phyloP scores from a whole-genome alignment of 2,888 invertebrate species.

The Athalia circularis region DNA sequence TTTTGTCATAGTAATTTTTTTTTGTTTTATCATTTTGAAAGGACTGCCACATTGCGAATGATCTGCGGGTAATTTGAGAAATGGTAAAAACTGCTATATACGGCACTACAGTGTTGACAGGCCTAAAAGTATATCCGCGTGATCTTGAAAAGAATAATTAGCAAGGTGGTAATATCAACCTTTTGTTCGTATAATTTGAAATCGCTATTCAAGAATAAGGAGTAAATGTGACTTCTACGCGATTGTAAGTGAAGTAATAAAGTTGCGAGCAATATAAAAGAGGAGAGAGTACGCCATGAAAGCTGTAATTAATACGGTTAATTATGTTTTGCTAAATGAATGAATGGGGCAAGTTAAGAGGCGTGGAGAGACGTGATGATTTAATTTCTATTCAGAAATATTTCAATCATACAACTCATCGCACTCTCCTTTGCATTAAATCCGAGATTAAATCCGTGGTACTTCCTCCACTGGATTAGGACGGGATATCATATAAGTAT shows the following conservation, averaged over 20 bases:
- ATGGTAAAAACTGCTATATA: background rate
- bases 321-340: conserved; percentile 60
- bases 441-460: background rate
- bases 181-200: conserved; percentile 30
- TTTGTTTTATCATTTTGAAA: conserved; percentile 5
- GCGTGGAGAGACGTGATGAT: conserved; percentile 52
- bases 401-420: conserved; percentile 5
- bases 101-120: too few relatives aligned
- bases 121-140: too few relatives aligned
- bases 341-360: conserved; percentile 40
- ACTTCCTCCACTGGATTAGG: background rate
- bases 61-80: background rate
- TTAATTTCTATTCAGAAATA: conserved; percentile 26
- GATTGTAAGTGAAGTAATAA: conserved; percentile 30
- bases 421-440: background rate
- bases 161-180: conserved; percentile 14
- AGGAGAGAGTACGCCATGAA: conserved; percentile 16
- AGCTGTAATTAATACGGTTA: conserved; percentile 67
- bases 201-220: conserved; percentile 39
- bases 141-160: conserved; percentile 28
- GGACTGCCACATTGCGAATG: background rate
- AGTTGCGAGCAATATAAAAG: conserved; percentile 47
- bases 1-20: background rate
- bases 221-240: conserved; percentile 9
- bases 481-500: background rate